Conservation (phyloP, 2,113 vertebrate species). For the Prionailurus bengalensis region DNA sequence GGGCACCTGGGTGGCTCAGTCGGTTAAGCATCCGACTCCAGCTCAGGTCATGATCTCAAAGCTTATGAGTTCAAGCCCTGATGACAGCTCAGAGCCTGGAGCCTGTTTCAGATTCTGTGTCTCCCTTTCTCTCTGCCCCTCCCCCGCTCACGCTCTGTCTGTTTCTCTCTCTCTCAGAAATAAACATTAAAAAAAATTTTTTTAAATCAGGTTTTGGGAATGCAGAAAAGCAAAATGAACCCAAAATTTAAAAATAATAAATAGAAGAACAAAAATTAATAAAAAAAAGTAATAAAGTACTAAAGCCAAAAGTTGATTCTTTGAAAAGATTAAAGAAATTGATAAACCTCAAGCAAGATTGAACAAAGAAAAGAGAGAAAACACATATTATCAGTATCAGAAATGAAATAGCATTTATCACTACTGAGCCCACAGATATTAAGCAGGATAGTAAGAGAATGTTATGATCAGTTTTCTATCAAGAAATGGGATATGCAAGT, state of each 20-base stretch:
- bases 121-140: too few species aligned
- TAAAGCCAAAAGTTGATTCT: not conserved
- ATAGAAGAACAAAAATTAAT: not conserved
- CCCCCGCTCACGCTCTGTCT: too few species aligned
- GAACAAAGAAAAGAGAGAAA: not conserved
- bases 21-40: too few species aligned
- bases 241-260: slow-evolving; percentile 18
- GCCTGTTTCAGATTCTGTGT: too few species aligned
- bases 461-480: not conserved
- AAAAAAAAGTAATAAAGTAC: not conserved
- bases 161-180: too few species aligned
- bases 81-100: too few species aligned
- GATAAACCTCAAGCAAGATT: slow-evolving; percentile 4
- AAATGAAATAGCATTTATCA: slow-evolving; percentile 12
- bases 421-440: not conserved
- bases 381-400: not conserved
- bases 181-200: not conserved
- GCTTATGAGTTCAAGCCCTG: too few species aligned
- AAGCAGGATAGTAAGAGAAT: slow-evolving; percentile 22
- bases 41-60: too few species aligned
- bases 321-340: slow-evolving; percentile 31
- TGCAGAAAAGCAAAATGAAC: not conserved
- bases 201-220: slow-evolving; percentile 6
- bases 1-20: too few species aligned
- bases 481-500: not conserved